These are phyloP conservation scores for Panurus biarmicus DNA, from an alignment of 2,113 vertebrate genomes.

Conservation along the genomic window DNA sequence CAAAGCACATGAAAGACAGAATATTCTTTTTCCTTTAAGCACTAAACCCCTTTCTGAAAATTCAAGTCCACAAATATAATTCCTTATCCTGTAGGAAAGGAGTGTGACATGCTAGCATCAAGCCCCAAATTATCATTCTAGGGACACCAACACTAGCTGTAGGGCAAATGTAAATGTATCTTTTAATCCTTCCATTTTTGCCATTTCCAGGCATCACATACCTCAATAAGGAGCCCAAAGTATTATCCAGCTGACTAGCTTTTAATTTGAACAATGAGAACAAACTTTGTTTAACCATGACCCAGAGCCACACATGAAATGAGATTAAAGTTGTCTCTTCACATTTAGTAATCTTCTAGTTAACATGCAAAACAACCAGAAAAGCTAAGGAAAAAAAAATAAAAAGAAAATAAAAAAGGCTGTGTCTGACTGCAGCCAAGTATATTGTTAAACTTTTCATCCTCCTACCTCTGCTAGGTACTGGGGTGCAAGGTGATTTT, in stretches of 20 bases:
- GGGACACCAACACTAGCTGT: not conserved
- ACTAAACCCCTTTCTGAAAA: not conserved
- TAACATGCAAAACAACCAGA: not conserved
- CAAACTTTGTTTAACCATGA: slow-evolving; percentile 8
- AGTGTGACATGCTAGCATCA: not conserved
- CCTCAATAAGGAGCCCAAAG: not conserved
- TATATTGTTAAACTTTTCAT: not conserved
- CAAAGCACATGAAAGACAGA: not conserved
- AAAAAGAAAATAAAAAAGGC: not conserved
- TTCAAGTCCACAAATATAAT: not conserved
- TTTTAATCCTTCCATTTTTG: slow-evolving; percentile 32
- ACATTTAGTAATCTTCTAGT: slow-evolving; percentile 26
- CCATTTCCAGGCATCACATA: not conserved
- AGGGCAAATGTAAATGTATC: not conserved
- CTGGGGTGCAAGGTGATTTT: not conserved
- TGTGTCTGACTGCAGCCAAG: not conserved
- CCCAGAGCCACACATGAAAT: not conserved
- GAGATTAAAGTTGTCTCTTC: slow-evolving; percentile 32
- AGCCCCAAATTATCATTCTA: not conserved
- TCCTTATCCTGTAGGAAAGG: not conserved
- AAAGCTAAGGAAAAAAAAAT: not conserved
- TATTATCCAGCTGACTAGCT: slow-evolving; percentile 14
- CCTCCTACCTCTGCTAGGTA: not conserved
- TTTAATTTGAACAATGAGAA: not conserved
- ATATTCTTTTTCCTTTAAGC: not conserved